These are phyloP conservation scores for Tupiocoris notatus DNA, from an alignment of 2,888 invertebrate genomes.

Conservation along the genomic window DNA sequence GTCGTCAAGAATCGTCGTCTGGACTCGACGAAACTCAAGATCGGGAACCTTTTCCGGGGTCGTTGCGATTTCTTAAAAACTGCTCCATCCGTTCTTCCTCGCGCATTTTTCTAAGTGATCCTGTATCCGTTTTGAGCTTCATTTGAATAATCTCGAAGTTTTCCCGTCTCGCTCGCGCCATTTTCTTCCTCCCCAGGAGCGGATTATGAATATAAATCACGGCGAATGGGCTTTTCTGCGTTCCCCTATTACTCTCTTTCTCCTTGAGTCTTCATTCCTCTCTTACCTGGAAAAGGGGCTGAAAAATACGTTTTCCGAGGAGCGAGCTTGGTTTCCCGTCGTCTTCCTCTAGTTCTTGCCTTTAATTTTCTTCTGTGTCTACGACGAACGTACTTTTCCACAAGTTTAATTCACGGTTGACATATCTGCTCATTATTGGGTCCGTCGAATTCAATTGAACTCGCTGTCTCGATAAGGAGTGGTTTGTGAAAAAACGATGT, in stretches of 20 bases:
- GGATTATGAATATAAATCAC: slow-evolving; percentile 13
- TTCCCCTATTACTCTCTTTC: background rate
- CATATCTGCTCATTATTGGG: too few relatives aligned
- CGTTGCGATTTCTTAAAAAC: background rate
- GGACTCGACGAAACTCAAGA: background rate
- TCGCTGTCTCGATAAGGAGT: too few relatives aligned
- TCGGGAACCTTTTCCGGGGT: too few relatives aligned
- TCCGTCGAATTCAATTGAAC: too few relatives aligned
- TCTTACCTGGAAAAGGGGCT: background rate
- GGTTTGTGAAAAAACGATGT: too few relatives aligned
- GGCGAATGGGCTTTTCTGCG: background rate
- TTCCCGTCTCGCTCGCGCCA: background rate
- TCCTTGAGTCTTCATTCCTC: background rate
- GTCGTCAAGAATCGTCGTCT: background rate
- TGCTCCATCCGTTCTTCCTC: background rate
- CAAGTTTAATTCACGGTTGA: too few relatives aligned
- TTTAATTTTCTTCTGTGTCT: too few relatives aligned
- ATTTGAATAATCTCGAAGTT: slow-evolving; percentile 10
- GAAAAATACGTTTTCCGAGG: background rate
- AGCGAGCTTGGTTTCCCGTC: background rate
- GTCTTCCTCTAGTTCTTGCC: too few relatives aligned
- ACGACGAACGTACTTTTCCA: too few relatives aligned
- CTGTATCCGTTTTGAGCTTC: slow-evolving; percentile 1
- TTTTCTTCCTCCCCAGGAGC: background rate
- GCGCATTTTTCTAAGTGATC: background rate